Base-by-base conservation (phyloP, 37 sponge, comb jelly and placozoan genomes). In the Mnemiopsis leidyi region DNA sequence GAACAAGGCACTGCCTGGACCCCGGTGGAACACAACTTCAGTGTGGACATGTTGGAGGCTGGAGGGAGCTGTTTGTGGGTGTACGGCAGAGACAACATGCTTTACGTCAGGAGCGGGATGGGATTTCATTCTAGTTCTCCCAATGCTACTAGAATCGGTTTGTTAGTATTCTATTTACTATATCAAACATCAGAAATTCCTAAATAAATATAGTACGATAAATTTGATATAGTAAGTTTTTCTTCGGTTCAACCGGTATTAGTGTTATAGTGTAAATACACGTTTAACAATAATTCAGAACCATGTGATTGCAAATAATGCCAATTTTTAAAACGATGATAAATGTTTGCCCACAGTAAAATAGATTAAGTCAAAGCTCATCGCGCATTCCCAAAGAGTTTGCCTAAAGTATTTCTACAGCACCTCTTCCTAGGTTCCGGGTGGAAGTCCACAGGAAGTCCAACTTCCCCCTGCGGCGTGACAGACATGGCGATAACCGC, bases 1-100 rank as follows among this genome's bases (percentile, higher is more conserved):
- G 90, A 85, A 21, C 61, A 39, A 38, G 90, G 90, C 0, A 23
- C 90, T 1, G 9, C 90, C 61, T 85, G 90, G 90, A 85, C 32
- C 0, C 24, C 90, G 3, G n/a, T 85, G 1, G 26, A 38, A 20
- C 90, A 85, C 35, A 29, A 85, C 35, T 85, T 85, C 29, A 85
- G 90, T 85, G 26, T 25, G 24, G 90, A 33, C 35, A 85, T 82
- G 82, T 36, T 85, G 40, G 90, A 40, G 36, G 90, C 90, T 21
- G 90, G 90, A n/a, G 90, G 90, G 16, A 33, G 61, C 7, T 85
- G 90, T 85, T 28, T 85, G 7, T 85, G 90, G 90, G 90, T 33
- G 40, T 85, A 37, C 29, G 32, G 24, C 29, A 40, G 61, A 26
- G 35, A 85, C 28, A 40, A 40, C 61, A 85, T n/a, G 9, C 48